Conservation (phyloP, 2,113 vertebrate species). For the Cyanoramphus novaezelandiae region DNA sequence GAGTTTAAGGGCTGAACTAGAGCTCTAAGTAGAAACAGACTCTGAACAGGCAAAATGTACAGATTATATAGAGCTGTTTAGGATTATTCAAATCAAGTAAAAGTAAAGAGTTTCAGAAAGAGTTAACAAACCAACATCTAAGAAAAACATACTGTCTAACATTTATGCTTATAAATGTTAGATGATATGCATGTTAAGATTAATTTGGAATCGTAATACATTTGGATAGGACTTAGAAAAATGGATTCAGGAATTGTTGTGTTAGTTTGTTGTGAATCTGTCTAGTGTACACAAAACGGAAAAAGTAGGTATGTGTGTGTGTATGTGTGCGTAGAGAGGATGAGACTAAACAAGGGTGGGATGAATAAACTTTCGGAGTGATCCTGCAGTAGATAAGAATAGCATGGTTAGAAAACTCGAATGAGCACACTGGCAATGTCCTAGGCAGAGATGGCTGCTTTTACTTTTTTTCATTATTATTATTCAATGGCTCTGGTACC, state of each 20-base stretch:
- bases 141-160: neutral
- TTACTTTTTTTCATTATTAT: neutral
- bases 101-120: neutral
- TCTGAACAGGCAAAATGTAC: neutral
- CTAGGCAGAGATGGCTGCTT: neutral
- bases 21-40: neutral
- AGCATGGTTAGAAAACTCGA: neutral
- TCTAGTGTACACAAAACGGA: neutral
- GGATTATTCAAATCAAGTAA: neutral
- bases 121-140: neutral
- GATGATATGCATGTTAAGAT: neutral
- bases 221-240: neutral
- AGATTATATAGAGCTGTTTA: neutral
- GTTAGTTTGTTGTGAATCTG: neutral
- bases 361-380: neutral
- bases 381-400: neutral
- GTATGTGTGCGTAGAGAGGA: neutral
- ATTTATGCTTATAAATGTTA: neutral
- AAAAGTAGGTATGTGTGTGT: neutral
- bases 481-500: neutral
- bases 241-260: neutral
- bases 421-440: neutral
- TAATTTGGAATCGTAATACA: neutral
- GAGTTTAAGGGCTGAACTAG: neutral
- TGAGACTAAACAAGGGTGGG: neutral